phyloP scores from a whole-genome alignment of 1,140 invertebrate genomes.

The Matsumurasca onukii region DNA sequence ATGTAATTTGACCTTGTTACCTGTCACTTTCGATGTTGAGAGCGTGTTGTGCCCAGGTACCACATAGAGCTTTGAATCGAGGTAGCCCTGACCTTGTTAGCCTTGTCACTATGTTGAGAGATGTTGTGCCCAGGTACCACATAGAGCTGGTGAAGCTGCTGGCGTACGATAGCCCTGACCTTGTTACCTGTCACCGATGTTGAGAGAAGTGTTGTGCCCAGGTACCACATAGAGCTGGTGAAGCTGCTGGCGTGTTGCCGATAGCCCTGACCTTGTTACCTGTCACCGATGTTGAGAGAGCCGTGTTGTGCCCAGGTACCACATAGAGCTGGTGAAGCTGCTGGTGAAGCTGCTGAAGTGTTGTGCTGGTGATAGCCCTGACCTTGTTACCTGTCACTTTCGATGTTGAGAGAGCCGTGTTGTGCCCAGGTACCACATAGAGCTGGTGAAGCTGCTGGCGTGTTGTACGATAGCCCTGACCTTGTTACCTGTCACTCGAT shows the following conservation, averaged over 20 bases:
- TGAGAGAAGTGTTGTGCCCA: slow-evolving; percentile 13
- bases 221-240: slow-evolving; percentile 97
- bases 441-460: slow-evolving; percentile 93
- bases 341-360: no score
- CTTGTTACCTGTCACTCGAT: no score
- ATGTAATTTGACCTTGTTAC: no score
- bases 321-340: slow-evolving; percentile 95
- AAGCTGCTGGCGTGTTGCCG: slow-evolving; percentile 94
- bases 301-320: slow-evolving; percentile 68
- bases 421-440: slow-evolving; percentile 82
- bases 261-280: no score
- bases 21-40: no score
- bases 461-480: slow-evolving; percentile 99
- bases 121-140: slow-evolving; percentile 72
- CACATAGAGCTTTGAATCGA: slow-evolving; percentile 98
- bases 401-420: no score
- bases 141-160: slow-evolving; percentile 95
- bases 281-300: no score
- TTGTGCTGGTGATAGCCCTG: slow-evolving; percentile 99
- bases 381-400: no score
- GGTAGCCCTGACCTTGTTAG: slow-evolving; percentile 98
- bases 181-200: no score
- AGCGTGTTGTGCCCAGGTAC: slow-evolving; percentile 63
- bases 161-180: slow-evolving; percentile 95
- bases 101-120: no score